These are phyloP conservation scores for Salvelinus namaycush DNA, from an alignment of 2,113 vertebrate genomes.

Conservation along the genomic window DNA sequence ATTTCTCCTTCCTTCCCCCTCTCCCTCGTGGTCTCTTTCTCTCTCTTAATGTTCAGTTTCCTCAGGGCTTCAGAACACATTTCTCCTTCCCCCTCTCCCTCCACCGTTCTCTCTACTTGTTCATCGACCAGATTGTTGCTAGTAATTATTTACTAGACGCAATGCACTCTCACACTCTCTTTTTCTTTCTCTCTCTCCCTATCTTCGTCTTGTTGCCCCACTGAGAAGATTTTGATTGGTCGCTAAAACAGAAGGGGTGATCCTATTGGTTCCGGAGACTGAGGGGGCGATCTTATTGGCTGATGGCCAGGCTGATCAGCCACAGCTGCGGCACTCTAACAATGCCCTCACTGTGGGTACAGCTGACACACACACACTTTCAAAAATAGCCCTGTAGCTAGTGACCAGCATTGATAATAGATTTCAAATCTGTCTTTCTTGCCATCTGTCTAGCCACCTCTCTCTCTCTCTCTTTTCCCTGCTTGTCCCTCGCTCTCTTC, in stretches of 20 bases:
- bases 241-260: background rate
- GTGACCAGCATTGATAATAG: background rate
- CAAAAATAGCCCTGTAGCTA: background rate
- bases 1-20: background rate
- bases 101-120: background rate
- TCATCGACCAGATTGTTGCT: constrained; percentile 22
- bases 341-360: constrained; percentile 33
- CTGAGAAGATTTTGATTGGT: constrained; percentile 6
- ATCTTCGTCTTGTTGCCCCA: background rate
- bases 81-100: background rate
- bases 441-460: background rate
- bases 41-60: background rate
- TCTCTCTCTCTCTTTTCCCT: no score
- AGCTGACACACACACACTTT: constrained; percentile 18
- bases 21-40: background rate
- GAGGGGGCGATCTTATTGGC: constrained; percentile 35
- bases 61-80: background rate
- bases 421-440: background rate
- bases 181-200: background rate
- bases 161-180: constrained; percentile 6
- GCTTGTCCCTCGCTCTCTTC: background rate
- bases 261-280: constrained; percentile 1
- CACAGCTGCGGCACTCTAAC: constrained; percentile 43
- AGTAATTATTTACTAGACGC: constrained; percentile 27
- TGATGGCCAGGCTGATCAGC: constrained; percentile 24